Conservation (phyloP, 2,113 vertebrate genomes). For the Prunella fulvescens region DNA sequence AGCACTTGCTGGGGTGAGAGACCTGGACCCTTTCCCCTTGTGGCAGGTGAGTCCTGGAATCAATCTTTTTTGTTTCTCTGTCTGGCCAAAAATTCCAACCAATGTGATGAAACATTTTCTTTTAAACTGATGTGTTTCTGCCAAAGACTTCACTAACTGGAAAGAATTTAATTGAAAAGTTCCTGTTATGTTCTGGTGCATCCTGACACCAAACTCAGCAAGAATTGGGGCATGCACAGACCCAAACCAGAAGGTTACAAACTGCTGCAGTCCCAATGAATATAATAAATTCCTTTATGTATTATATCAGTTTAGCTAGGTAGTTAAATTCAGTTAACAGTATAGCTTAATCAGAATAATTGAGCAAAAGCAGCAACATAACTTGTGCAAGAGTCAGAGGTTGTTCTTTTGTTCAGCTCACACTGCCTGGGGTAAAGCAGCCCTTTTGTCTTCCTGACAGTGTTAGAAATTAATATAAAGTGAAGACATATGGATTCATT, state of each 20-base stretch:
- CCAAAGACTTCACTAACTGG: background rate
- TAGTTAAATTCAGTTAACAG: background rate
- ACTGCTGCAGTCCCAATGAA: background rate
- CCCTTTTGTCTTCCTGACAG: background rate
- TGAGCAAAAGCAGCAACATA: background rate
- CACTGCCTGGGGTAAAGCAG: background rate
- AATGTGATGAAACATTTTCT: background rate
- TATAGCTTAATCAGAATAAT: background rate
- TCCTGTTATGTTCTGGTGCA: background rate
- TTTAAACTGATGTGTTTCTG: background rate
- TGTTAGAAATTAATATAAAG: slow-evolving; percentile 16
- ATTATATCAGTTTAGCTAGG: background rate
- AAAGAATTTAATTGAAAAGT: background rate
- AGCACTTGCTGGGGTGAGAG: background rate
- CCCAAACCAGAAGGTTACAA: background rate
- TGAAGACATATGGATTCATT: slow-evolving; percentile 43
- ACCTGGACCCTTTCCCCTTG: background rate
- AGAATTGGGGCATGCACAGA: background rate
- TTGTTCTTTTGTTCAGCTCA: background rate
- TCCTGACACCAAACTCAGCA: background rate
- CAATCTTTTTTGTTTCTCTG: background rate
- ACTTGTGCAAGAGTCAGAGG: background rate
- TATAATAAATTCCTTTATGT: background rate
- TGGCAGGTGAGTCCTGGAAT: background rate
- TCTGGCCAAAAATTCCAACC: background rate